phyloP scores from a whole-genome alignment of 2,797 vertebrate species.

The Onychomys arenicola region DNA sequence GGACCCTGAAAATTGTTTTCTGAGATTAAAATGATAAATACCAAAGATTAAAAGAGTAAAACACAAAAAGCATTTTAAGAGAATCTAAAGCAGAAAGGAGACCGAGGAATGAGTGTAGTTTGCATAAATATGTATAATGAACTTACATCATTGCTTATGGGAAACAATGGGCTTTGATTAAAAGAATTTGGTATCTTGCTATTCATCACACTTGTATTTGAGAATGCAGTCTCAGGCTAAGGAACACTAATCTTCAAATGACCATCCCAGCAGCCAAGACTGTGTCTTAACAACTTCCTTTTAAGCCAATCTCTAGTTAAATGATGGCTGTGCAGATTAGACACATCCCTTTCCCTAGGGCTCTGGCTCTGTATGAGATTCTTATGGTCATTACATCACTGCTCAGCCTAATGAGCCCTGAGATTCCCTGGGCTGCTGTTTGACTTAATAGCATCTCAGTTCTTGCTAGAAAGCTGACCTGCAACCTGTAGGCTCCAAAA shows the following conservation, averaged over 20 bases:
- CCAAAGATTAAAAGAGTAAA: background rate
- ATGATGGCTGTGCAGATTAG: background rate
- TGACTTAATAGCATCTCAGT: background rate
- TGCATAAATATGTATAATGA: background rate
- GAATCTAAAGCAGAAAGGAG: background rate
- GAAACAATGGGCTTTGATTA: background rate
- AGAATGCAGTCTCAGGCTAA: background rate
- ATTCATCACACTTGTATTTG: background rate
- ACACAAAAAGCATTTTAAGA: background rate
- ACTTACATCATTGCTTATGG: constrained; percentile 65
- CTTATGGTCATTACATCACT: background rate
- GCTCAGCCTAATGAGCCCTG: constrained; percentile 67
- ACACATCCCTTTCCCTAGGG: constrained; percentile 24
- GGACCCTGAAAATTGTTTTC: background rate
- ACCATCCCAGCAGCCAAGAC: background rate
- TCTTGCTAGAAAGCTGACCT: constrained; percentile 35
- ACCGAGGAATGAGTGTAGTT: background rate
- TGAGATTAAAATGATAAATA: constrained; percentile 31
- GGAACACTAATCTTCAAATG: constrained; percentile 2
- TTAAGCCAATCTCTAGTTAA: background rate
- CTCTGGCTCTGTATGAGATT: background rate
- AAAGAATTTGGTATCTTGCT: background rate
- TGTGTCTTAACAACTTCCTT: background rate
- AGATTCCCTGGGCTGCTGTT: background rate
- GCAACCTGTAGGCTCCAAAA: background rate